Evolutionary conservation across 2,888 invertebrate species (phyloP).

Genomic region (Agonopterix alstromeriana): DNA sequence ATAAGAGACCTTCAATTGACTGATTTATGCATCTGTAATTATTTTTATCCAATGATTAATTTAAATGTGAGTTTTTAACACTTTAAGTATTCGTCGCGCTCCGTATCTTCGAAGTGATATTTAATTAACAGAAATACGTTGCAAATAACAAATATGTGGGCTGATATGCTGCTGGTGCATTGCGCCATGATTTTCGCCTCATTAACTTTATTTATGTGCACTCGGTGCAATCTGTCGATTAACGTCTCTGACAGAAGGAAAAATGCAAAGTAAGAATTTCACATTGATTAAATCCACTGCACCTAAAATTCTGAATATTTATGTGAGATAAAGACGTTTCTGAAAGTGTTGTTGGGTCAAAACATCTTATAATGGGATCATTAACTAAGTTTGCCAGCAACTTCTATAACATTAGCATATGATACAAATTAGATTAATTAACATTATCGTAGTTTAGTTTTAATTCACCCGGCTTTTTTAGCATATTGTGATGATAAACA

Average conservation of each 20-base stretch:
- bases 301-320: conserved; percentile 34
- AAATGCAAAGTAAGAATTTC: conserved; percentile 52
- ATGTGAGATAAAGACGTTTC: too few species aligned
- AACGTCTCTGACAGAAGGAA: conserved; percentile 43
- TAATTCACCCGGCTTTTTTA: too few species aligned
- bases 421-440: too few species aligned
- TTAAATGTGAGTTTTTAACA: conserved; percentile 16
- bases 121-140: conserved; percentile 34
- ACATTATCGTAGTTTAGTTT: too few species aligned
- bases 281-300: conserved; percentile 51
- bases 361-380: too few species aligned
- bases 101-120: conserved; percentile 10
- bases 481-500: too few species aligned
- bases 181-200: conserved; percentile 53
- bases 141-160: conserved; percentile 20
- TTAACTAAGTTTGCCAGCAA: too few species aligned
- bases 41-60: conserved; percentile 7
- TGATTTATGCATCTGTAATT: conserved; percentile 10
- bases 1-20: conserved; percentile 4
- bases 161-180: conserved; percentile 25
- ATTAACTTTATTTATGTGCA: conserved; percentile 63
- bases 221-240: conserved; percentile 55
- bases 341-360: too few species aligned
- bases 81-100: conserved; percentile 11
- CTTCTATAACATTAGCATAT: too few species aligned